Base-by-base conservation (phyloP, 2,888 invertebrate species). In the Nezara viridula region DNA sequence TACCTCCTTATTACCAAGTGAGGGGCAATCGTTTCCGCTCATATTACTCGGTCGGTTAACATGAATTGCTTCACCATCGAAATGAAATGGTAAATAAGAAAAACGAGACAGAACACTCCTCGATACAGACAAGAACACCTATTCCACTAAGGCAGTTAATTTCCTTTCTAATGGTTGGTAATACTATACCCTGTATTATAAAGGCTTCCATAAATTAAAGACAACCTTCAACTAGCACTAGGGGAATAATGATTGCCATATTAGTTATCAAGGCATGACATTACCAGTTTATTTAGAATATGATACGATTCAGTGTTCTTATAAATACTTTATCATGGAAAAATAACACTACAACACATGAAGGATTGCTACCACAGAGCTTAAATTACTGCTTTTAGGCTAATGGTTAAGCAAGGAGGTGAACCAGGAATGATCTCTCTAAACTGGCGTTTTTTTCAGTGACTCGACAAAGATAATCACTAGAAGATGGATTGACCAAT, bases 1-100 rank as follows among this genome's bases (percentile, higher is more conserved):
- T 60, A 60, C 12, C 66, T 73, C 24, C 66, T 73, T 73, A 73
- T 73, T 73, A 73, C 66, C 7, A 19, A 73, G 32, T 37, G 37
- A 27, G 0, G 14, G 60, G 60, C 66, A 37, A 73, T 73, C 66
- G 66, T 37, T 73, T 73, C 66, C 66, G 66, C 66, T 73, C 66
- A 37, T 73, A 73, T 73, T 73, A 19, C 66, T 73, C 66, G 66
- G 4, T 66, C 66, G 66, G 32, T 73, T 73, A 73, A 37, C 66
- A 73, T 21, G 66, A 21, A 73, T 73, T 73, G 24, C 66, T 73
- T 73, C 66, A 73, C 66, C 37, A 37, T 16, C 37, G 24, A 73
- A 73, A 73, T 37, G 66, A 73, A 73, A 73, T 21, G 19, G 37
- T 19, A 32, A 73, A 73, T 19, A 73, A 19, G 37, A 73, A 73